Evolutionary conservation across 2,113 vertebrate genomes (phyloP).

Genomic region (Brienomyrus brachyistius): DNA sequence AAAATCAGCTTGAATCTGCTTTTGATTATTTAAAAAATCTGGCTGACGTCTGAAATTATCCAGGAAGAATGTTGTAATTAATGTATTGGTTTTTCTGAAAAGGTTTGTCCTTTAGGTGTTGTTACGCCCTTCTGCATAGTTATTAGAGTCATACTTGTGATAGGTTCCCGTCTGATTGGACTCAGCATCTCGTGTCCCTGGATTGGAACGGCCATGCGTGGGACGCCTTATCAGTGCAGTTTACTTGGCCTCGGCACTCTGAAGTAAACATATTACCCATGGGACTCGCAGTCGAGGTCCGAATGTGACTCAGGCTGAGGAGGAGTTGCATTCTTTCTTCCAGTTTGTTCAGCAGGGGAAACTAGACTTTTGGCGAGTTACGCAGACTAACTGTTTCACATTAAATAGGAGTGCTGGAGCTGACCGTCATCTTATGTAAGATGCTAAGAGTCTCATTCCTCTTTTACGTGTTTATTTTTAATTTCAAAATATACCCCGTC

Average conservation of each 20-base stretch:
- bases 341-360: not conserved
- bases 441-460: not conserved
- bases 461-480: not conserved
- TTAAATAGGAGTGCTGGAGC: not conserved
- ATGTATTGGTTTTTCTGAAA: not conserved
- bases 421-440: not conserved
- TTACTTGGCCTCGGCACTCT: not conserved
- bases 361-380: not conserved
- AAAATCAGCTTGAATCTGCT: not conserved
- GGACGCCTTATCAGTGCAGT: constrained; percentile 7
- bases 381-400: not conserved
- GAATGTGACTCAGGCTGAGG: not conserved
- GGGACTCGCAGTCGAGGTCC: not conserved
- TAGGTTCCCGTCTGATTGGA: not conserved
- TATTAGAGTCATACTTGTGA: not conserved
- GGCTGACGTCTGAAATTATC: not conserved
- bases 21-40: not conserved
- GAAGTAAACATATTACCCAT: not conserved
- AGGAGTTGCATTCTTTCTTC: constrained; percentile 2
- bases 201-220: not conserved
- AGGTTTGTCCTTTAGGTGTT: not conserved
- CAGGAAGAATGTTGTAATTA: not conserved
- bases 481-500: not conserved
- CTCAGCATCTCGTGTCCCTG: not conserved
- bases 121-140: not conserved